Percentiles rank a stretch among this genome's conserved stretches.
phyloP scores from a whole-genome alignment of 2,797 vertebrate species.

The Molossus alvarezi region DNA sequence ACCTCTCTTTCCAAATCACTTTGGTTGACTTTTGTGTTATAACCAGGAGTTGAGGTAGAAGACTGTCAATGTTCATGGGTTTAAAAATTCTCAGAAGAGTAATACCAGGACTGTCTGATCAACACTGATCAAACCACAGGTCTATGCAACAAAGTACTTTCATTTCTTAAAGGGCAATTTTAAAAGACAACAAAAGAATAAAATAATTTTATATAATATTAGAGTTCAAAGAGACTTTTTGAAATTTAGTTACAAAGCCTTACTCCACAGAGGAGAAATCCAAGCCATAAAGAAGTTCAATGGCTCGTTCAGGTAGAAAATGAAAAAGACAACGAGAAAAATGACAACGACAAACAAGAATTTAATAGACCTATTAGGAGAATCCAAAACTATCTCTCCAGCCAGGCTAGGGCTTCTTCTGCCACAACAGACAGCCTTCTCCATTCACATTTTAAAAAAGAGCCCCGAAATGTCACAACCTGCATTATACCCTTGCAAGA shows the following conservation, averaged over 20 bases:
- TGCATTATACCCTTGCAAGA: not conserved
- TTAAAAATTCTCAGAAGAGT: not conserved
- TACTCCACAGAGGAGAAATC: constrained; percentile 49
- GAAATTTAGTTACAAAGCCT: constrained; percentile 54
- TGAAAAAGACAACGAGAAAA: not conserved
- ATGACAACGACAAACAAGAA: not conserved
- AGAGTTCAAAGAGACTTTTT: not conserved
- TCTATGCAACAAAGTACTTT: not conserved
- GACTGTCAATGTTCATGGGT: not conserved
- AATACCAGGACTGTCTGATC: not conserved
- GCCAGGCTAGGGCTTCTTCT: not conserved
- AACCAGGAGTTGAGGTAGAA: not conserved
- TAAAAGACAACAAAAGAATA: not conserved
- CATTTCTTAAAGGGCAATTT: constrained; percentile 27
- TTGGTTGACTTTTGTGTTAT: not conserved
- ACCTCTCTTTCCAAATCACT: not conserved
- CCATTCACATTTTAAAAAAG: not conserved
- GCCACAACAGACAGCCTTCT: not conserved
- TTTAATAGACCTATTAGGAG: not conserved
- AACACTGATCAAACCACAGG: not conserved
- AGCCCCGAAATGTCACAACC: not conserved
- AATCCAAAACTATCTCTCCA: not conserved
- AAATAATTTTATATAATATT: not conserved
- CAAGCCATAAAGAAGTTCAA: constrained; percentile 17
- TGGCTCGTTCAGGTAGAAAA: constrained; percentile 6